Conservation (phyloP, 2,113 vertebrate species). For the Gopherus evgoodei region DNA sequence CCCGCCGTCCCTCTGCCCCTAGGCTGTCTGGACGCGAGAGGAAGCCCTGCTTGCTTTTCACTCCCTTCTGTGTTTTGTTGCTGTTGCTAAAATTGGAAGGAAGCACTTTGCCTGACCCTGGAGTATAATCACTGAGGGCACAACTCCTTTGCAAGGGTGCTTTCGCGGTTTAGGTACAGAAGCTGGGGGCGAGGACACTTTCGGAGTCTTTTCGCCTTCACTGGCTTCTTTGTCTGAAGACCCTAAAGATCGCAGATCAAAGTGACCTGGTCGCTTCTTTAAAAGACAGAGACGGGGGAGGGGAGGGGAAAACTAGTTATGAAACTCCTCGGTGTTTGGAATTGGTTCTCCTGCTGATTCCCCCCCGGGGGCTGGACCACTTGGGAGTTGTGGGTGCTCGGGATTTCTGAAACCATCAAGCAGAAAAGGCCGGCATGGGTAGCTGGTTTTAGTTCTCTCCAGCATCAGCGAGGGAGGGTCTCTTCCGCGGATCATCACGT, state of each 20-base stretch:
- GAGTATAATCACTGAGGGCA: not conserved
- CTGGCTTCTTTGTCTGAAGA: slow-evolving; percentile 64
- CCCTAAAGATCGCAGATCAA: slow-evolving; percentile 69
- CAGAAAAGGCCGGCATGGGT: not conserved
- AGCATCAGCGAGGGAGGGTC: not conserved
- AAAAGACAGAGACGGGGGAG: not conserved
- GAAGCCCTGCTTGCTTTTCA: not conserved
- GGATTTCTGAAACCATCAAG: not conserved
- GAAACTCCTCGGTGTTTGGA: not conserved
- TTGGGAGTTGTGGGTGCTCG: not conserved
- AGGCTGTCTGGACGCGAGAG: not conserved
- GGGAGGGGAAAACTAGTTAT: not conserved
- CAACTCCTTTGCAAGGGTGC: not conserved
- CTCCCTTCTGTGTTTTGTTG: not conserved
- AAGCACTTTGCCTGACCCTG: slow-evolving; percentile 66
- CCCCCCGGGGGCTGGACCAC: not conserved
- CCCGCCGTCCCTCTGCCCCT: not conserved
- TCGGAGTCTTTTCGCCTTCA: slow-evolving; percentile 14
- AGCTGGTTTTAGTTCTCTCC: not conserved
- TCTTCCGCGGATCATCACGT: not conserved
- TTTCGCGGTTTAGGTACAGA: not conserved
- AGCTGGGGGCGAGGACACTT: not conserved
- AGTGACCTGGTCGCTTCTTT: slow-evolving; percentile 41
- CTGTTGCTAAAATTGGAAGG: slow-evolving; percentile 68
- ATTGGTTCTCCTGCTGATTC: too few relatives aligned